Conservation (phyloP, 2,888 invertebrate genomes). For the Drosophila conformis region DNA sequence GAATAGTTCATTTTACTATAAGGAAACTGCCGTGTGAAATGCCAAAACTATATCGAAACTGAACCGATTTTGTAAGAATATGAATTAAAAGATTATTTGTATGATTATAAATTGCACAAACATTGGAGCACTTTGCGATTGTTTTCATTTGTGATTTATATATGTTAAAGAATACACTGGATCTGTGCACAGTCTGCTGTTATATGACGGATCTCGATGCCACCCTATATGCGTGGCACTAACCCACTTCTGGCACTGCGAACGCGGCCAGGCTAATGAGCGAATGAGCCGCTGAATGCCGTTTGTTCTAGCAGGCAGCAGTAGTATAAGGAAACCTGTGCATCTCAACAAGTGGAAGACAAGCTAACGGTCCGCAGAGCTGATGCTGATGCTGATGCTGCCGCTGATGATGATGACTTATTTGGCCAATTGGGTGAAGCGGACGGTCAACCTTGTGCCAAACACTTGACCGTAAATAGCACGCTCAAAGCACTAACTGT, state of each 20-base stretch:
- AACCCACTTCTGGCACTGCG: constrained; percentile 44
- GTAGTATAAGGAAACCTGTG: constrained; percentile 67
- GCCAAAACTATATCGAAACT: not conserved
- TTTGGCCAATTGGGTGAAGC: constrained; percentile 79
- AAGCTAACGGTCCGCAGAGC: constrained; percentile 53
- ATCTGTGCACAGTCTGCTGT: not conserved
- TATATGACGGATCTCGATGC: constrained; percentile 24
- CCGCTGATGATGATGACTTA: constrained; percentile 59
- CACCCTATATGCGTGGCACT: constrained; percentile 39
- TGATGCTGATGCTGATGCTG: not conserved
- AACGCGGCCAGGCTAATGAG: constrained; percentile 72
- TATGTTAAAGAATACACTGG: not conserved
- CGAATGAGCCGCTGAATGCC: constrained; percentile 25
- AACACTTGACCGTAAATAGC: constrained; percentile 79
- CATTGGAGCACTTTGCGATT: too few relatives aligned
- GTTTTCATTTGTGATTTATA: not conserved
- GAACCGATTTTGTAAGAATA: not conserved
- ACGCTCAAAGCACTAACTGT: constrained; percentile 57
- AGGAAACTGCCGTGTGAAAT: not conserved
- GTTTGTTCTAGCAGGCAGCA: constrained; percentile 1
- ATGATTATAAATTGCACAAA: too few relatives aligned
- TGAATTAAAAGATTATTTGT: not conserved
- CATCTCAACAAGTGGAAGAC: constrained; percentile 18
- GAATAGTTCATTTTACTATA: not conserved
- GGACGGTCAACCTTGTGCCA: constrained; percentile 64